A percentile compares a stretch with the other conserved stretches of the same genome.
Conservation (phyloP, 2,113 vertebrate genomes). For the Ia io region DNA sequence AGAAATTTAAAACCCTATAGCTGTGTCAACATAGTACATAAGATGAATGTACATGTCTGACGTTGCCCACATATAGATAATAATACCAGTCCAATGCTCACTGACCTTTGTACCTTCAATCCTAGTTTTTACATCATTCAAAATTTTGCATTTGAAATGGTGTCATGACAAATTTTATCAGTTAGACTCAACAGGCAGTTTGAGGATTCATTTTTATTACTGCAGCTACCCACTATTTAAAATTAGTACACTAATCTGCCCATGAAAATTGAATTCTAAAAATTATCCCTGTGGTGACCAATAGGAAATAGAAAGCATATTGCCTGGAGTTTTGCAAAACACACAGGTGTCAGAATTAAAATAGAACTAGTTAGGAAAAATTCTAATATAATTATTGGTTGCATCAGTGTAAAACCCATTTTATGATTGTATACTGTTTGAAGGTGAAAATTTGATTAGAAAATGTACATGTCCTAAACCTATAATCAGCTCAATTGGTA, state of each 20-base stretch:
- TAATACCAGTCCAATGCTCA: neutral
- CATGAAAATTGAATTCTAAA: slow-evolving; percentile 24
- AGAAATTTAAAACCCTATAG: neutral
- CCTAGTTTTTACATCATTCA: neutral
- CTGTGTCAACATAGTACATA: neutral
- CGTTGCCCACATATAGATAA: neutral
- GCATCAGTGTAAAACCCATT: neutral
- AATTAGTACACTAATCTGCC: slow-evolving; percentile 50
- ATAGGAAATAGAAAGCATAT: neutral
- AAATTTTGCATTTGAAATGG: neutral
- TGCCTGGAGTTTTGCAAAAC: slow-evolving; percentile 40
- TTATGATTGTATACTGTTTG: neutral
- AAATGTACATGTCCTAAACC: neutral
- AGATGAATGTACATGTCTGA: neutral
- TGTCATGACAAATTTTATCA: neutral
- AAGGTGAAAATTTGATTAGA: slow-evolving; percentile 45
- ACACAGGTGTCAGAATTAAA: slow-evolving; percentile 47
- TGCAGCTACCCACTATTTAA: neutral
- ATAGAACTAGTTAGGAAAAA: slow-evolving; percentile 11
- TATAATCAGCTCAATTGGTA: neutral
- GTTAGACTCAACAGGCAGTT: neutral
- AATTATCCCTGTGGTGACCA: neutral
- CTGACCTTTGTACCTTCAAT: neutral
- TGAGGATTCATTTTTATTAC: neutral
- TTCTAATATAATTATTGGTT: slow-evolving; percentile 22